Base-by-base conservation (phyloP, 2,113 vertebrate species). In the Collichthys lucidus region DNA sequence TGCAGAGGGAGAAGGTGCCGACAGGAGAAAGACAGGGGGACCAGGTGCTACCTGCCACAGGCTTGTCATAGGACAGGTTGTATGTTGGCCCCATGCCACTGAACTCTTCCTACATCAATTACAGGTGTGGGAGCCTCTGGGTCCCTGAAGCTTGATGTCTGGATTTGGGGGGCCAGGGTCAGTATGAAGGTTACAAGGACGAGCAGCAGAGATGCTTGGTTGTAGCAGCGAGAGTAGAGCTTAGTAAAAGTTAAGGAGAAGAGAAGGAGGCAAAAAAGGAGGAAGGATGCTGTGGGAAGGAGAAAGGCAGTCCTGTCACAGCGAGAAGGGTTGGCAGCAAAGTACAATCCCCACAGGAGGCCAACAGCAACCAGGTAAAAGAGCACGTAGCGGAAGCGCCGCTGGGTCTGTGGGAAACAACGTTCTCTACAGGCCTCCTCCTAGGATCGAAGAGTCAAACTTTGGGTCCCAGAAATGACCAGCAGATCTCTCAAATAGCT, bases 1-100 rank as follows among this genome's bases (percentile, higher is more conserved):
- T 95, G 77, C 98, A 97, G 87, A 99, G 97, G 35, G 98, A 98
- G 91, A 99, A 99, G 86, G 97, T 97, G 79, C 98, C 98, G 24
- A 99, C 97, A 62, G 97, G 96, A 59, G 98, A 98, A 40, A 99
- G 91, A 86, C 97, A 98, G 20, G 88, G 91, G 29, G 74, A 74
- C 77, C 62, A 72, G 46, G 67, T 15, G 59, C 35, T 47, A 10
- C 4, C 70, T 55, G 49, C 80, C 1, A 66, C 60, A 20, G 69
- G 56, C 60, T 62, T 80, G 5, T 92, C 86, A 62, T 84, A 75
- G 1, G 92, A 91, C 29, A 86, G 29, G 80, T 95, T 95, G 63
- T 85, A 80, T 5, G 24, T 35, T 8, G 86, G 69, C 24, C 80
- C 91, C 3, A 89, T 80, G 31, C 89, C 92, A 74, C 89, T 93